phyloP scores from a whole-genome alignment of 2,888 invertebrate species.

The Cyclophora punctaria region DNA sequence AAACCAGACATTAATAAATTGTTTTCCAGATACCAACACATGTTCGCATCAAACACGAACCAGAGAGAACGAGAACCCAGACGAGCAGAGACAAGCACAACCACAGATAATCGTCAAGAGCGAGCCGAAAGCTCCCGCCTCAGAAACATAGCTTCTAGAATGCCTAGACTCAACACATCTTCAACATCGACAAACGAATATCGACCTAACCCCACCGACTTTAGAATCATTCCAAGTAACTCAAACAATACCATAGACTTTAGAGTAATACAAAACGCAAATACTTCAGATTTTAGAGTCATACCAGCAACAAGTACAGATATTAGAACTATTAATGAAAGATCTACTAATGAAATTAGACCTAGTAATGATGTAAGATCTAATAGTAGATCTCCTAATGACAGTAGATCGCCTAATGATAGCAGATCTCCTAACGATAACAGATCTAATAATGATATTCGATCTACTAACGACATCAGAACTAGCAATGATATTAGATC shows the following conservation, averaged over 20 bases:
- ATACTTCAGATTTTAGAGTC: conserved; percentile 2
- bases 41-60: conserved; percentile 44
- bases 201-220: conserved; percentile 7
- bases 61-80: conserved; percentile 33
- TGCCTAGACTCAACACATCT: conserved; percentile 46
- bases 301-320: neutral
- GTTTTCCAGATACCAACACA: conserved; percentile 42
- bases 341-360: neutral
- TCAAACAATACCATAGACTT: conserved; percentile 5
- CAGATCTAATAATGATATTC: neutral
- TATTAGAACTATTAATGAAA: neutral
- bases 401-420: neutral
- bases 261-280: conserved; percentile 1
- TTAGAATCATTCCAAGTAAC: conserved; percentile 2
- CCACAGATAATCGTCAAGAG: conserved; percentile 29
- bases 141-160: conserved; percentile 45
- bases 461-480: neutral
- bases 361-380: neutral
- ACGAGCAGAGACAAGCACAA: conserved; percentile 25
- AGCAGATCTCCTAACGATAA: neutral
- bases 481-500: neutral
- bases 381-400: too few relatives aligned
- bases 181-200: conserved; percentile 21
- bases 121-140: conserved; percentile 46
- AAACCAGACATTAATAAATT: conserved; percentile 1